Evolutionary conservation across 2,888 invertebrate genomes (phyloP), one percentile per base, ranked within the genome.

Genomic region (Zaprionus obscuricornis): DNA sequence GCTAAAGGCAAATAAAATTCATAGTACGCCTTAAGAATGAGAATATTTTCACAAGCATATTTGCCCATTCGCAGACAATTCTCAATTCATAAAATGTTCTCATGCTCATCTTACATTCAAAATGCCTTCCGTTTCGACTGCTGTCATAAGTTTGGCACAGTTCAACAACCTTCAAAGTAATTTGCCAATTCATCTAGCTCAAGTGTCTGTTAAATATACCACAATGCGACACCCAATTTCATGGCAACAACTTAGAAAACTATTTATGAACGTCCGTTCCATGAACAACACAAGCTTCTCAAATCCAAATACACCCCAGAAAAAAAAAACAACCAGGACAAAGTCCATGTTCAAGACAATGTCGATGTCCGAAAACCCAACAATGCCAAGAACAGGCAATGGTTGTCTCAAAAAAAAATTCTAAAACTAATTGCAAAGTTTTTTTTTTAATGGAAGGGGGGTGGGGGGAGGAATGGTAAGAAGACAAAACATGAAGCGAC

Each of bases 341-440:
- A n/a, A n/a, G n/a, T n/a, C n/a, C n/a, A n/a, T n/a, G n/a, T n/a
- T n/a, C n/a, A n/a, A n/a, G n/a, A n/a, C n/a, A n/a, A n/a, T n/a
- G n/a, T n/a, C n/a, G n/a, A n/a, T n/a, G n/a, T n/a, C n/a, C n/a
- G n/a, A n/a, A n/a, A n/a, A n/a, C n/a, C n/a, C n/a, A 50, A 37
- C 45, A 56, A 37, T 20, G 39, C 36, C 31, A 27, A 46, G 17
- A 22, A 24, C 31, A 29, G 29, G 18, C 29, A 39, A 45, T 45
- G 43, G 46, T 58, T 66, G 58, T 54, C 49, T 59, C 56, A 55
- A 46, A 63, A 67, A 70, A 50, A 37, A 64, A 68, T 58, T 60
- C 52, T 27, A 60, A 56, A 62, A 68, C 78, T 78, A 85, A 82
- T 78, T 77, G 78, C 58, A 77, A 66, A 77, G 65, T 77, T 82